Conservation (phyloP, 2,113 vertebrate species). For the Parotia lawesii region DNA sequence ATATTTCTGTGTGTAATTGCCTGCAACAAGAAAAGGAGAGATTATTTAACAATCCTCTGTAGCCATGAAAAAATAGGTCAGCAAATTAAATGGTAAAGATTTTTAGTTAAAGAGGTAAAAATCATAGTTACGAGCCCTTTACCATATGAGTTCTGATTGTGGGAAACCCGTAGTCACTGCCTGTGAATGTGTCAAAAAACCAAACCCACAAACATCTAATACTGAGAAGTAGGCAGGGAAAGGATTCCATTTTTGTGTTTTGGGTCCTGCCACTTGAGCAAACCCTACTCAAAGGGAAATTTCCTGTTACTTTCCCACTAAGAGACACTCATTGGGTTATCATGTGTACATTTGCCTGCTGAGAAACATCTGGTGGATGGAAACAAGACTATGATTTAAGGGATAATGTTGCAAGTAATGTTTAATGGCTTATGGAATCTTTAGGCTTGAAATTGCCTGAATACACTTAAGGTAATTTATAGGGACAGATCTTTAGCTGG, state of each 20-base stretch:
- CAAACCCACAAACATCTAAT: background rate
- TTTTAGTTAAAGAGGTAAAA: conserved; percentile 5
- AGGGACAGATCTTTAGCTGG: background rate
- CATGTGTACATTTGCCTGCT: conserved; percentile 13
- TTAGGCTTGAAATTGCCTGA: background rate
- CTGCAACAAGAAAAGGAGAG: background rate
- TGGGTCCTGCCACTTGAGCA: background rate
- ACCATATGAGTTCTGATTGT: background rate
- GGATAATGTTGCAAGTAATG: background rate
- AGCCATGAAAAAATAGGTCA: background rate
- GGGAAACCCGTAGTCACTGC: background rate
- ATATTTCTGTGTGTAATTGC: background rate
- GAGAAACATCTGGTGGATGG: conserved; percentile 21
- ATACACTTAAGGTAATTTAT: background rate
- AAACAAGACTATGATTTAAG: conserved; percentile 2
- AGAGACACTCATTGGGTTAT: background rate
- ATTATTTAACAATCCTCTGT: background rate
- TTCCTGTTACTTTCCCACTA: background rate
- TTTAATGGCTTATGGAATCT: background rate
- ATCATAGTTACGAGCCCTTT: background rate
- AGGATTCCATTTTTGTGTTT: background rate
- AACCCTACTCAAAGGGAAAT: background rate
- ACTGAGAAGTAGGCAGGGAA: background rate
- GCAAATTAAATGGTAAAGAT: conserved; percentile 5
- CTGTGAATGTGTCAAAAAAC: background rate